Percentiles rank a stretch among this genome's conserved stretches.
phyloP scores from a whole-genome alignment of 37 sponge, comb jelly and placozoan species.

The Haliclona indistincta region DNA sequence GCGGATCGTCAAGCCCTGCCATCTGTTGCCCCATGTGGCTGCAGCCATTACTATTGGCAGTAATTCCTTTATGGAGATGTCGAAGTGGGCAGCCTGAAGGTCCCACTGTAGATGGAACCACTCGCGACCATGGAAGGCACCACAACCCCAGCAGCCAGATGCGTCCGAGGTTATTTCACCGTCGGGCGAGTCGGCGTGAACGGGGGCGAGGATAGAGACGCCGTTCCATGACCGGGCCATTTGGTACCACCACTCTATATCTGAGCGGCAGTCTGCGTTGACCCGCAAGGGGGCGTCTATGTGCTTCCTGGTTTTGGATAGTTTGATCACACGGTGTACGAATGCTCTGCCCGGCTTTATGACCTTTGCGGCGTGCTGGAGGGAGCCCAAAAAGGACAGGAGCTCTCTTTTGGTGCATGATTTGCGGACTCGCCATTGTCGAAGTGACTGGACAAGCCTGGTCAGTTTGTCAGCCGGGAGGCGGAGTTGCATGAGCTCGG shows the following conservation, averaged over 20 bases:
- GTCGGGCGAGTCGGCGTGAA: background rate
- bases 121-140: background rate
- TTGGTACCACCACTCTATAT: slow-evolving; percentile 8
- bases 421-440: slow-evolving; percentile 13
- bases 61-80: slow-evolving; percentile 37
- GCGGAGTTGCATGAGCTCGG: background rate
- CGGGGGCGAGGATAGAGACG: slow-evolving; percentile 4
- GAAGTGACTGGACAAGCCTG: background rate
- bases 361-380: slow-evolving; percentile 13
- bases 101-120: slow-evolving; percentile 6
- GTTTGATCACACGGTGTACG: slow-evolving; percentile 13
- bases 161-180: slow-evolving; percentile 17
- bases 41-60: slow-evolving; percentile 22
- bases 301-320: background rate
- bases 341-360: slow-evolving; percentile 6
- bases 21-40: slow-evolving; percentile 10
- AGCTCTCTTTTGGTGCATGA: slow-evolving; percentile 6
- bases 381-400: slow-evolving; percentile 3
- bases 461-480: slow-evolving; percentile 6
- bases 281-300: slow-evolving; percentile 2
- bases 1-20: background rate
- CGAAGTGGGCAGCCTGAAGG: too few relatives aligned
- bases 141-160: slow-evolving; percentile 47
- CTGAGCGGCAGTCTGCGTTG: background rate
- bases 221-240: slow-evolving; percentile 7